Evolutionary conservation across 2,888 invertebrate genomes (phyloP).

Genomic region (Branchipolynoe longqiensis): DNA sequence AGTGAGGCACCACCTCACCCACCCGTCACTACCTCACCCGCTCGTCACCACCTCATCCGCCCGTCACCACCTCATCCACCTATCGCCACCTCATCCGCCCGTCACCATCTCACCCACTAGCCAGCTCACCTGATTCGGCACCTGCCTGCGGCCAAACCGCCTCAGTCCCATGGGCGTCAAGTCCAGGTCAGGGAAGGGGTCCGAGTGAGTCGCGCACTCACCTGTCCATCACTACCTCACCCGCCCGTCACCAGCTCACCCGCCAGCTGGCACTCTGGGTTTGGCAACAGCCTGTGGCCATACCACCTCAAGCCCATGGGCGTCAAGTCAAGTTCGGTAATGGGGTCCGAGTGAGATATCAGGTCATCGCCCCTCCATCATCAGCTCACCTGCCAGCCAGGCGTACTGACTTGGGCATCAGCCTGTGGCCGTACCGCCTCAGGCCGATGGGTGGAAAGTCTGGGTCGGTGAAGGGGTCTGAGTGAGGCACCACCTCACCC

Average conservation of each 20-base stretch:
- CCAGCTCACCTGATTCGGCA: neutral
- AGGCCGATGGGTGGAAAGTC: slow-evolving; percentile 35
- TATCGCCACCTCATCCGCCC: neutral
- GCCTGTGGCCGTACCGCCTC: slow-evolving; percentile 39
- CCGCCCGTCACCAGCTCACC: neutral
- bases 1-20: slow-evolving; percentile 47
- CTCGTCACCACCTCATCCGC: slow-evolving; percentile 33
- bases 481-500: slow-evolving; percentile 47
- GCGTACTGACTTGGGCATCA: slow-evolving; percentile 1
- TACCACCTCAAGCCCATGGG: slow-evolving; percentile 34
- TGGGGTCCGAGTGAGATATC: slow-evolving; percentile 52
- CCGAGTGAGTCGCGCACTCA: slow-evolving; percentile 40
- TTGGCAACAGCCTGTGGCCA: neutral
- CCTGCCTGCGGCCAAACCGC: slow-evolving; percentile 34
- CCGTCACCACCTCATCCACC: too few species aligned
- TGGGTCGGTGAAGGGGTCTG: slow-evolving; percentile 51
- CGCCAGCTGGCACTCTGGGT: neutral
- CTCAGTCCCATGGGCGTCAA: slow-evolving; percentile 40
- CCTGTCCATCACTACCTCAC: slow-evolving; percentile 30
- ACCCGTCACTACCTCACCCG: slow-evolving; percentile 18
- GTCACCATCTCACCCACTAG: neutral
- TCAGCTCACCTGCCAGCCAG: slow-evolving; percentile 13
- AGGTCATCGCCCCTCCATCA: slow-evolving; percentile 1
- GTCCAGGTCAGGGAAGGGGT: slow-evolving; percentile 49
- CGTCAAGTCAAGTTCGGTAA: slow-evolving; percentile 45